Percentiles rank a stretch among this genome's conserved stretches.
phyloP scores from a whole-genome alignment of 2,888 invertebrate species.

The Coelinius sp. region DNA sequence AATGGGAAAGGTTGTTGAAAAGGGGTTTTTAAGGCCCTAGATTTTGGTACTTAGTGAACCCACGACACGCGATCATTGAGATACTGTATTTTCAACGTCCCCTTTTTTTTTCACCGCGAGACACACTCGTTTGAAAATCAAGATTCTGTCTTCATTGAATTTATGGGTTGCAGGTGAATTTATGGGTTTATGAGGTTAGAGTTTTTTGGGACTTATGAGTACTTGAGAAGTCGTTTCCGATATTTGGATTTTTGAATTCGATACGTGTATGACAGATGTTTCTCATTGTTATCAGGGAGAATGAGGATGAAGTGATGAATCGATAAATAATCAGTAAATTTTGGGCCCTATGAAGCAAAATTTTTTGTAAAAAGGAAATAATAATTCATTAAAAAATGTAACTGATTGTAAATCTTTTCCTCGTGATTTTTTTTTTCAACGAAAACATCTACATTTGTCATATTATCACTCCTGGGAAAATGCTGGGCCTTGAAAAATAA shows the following conservation, averaged over 20 bases:
- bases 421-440: neutral
- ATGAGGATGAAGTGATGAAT: too few species aligned
- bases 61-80: constrained; percentile 35
- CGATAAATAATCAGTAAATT: too few species aligned
- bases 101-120: constrained; percentile 12
- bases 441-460: neutral
- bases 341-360: too few species aligned
- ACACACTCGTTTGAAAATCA: neutral
- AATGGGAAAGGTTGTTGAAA: constrained; percentile 21
- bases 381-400: too few species aligned
- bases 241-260: too few species aligned
- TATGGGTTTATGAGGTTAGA: neutral
- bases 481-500: neutral
- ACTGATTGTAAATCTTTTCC: too few species aligned
- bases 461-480: neutral
- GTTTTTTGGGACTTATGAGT: neutral
- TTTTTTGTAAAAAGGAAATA: too few species aligned
- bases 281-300: too few species aligned
- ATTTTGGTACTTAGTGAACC: constrained; percentile 35
- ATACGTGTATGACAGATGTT: too few species aligned
- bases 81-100: constrained; percentile 10
- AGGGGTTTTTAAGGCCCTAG: constrained; percentile 30
- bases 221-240: neutral
- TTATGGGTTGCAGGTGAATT: neutral
- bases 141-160: neutral